Percentiles rank a stretch among this genome's conserved stretches.
These are phyloP conservation scores for Ophion slaviceki DNA, from an alignment of 2,888 invertebrate species.

Conservation along the genomic window DNA sequence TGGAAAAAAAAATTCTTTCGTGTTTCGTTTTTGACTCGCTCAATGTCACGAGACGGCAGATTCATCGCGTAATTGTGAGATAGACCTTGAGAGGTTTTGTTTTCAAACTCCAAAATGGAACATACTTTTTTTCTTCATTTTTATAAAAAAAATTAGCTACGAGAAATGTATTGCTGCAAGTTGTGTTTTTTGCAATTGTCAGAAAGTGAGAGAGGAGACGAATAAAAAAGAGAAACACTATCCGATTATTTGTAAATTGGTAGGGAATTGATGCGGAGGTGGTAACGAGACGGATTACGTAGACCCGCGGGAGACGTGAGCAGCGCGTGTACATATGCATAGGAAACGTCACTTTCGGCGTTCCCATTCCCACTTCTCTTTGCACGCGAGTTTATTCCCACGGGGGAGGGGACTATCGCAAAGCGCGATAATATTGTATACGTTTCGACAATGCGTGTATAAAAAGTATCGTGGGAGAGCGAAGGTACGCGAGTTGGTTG, in stretches of 20 bases:
- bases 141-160: no score
- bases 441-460: slow-evolving; percentile 69
- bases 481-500: slow-evolving; percentile 23
- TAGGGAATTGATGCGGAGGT: not conserved
- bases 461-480: slow-evolving; percentile 68
- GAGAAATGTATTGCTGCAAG: no score
- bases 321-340: slow-evolving; percentile 25
- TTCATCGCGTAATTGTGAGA: not conserved
- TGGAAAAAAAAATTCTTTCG: not conserved
- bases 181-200: no score
- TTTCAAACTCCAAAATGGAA: not conserved
- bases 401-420: slow-evolving; percentile 38
- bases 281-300: slow-evolving; percentile 26
- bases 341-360: slow-evolving; percentile 71
- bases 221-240: no score
- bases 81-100: not conserved
- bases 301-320: not conserved
- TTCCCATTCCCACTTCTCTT: slow-evolving; percentile 71
- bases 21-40: not conserved
- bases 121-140: no score
- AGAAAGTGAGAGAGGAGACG: no score
- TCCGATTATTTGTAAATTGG: no score
- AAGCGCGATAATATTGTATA: slow-evolving; percentile 68
- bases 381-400: slow-evolving; percentile 69
- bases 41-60: slow-evolving; percentile 3